phyloP scores from a whole-genome alignment of 2,113 vertebrate species.

The Barnardius zonarius region DNA sequence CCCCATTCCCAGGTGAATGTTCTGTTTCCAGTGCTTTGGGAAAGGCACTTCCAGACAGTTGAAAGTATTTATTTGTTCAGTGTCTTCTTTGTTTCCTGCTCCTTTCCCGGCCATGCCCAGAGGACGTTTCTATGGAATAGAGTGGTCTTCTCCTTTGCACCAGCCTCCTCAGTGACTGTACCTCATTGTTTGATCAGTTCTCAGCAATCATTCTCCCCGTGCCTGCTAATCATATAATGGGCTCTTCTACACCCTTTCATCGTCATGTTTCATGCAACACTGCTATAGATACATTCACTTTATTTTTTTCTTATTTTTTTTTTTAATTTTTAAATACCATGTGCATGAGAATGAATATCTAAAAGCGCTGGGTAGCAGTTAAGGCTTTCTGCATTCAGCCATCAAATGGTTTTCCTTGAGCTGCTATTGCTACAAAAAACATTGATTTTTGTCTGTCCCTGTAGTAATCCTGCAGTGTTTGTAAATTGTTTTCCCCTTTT shows the following conservation, averaged over 20 bases:
- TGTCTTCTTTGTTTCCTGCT: constrained; percentile 46
- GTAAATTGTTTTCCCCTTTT: not conserved
- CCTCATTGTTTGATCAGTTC: constrained; percentile 10
- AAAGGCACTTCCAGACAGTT: not conserved
- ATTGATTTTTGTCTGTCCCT: not conserved
- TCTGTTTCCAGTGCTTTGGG: constrained; percentile 5
- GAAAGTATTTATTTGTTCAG: constrained; percentile 30
- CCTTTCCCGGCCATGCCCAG: not conserved
- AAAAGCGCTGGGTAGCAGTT: not conserved
- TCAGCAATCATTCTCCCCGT: not conserved
- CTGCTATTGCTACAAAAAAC: not conserved
- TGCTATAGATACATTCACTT: not conserved
- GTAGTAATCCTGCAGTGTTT: not conserved
- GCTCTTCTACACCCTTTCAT: not conserved
- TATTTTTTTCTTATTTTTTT: not conserved
- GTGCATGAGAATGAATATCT: not conserved
- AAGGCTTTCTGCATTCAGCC: not conserved
- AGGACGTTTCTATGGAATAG: not conserved
- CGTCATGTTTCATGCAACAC: not conserved
- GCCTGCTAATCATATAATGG: not conserved
- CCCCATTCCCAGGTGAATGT: not conserved
- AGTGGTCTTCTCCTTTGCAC: not conserved
- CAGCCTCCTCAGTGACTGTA: not conserved
- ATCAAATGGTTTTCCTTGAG: not conserved
- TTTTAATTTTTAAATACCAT: not conserved